Evolutionary conservation across 2,888 invertebrate genomes (phyloP).

Genomic region (Phyto melanocephala): DNA sequence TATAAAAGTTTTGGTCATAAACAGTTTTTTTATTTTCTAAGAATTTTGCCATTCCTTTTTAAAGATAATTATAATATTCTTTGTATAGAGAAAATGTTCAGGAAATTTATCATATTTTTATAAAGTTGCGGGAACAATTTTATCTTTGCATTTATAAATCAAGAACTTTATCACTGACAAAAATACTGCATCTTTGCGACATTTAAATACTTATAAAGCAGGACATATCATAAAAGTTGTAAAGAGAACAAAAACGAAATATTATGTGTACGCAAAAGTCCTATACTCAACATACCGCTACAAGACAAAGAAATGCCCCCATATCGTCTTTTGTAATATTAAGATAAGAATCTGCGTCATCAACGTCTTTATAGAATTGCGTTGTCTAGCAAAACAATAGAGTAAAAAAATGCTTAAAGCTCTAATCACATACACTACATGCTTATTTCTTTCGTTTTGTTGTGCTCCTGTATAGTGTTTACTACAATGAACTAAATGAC

Average conservation of each 20-base stretch:
- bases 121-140: no score
- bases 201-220: constrained; percentile 4
- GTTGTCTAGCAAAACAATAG: constrained; percentile 46
- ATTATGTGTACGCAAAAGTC: no score
- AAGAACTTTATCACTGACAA: background rate
- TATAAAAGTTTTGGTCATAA: no score
- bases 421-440: constrained; percentile 57
- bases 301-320: background rate
- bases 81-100: no score
- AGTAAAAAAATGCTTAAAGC: constrained; percentile 57
- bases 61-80: no score
- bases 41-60: no score
- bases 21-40: no score
- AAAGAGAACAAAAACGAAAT: background rate
- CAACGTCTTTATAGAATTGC: constrained; percentile 35
- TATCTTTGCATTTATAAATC: no score
- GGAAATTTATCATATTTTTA: no score
- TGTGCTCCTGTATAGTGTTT: background rate
- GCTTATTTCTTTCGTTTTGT: background rate
- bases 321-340: background rate
- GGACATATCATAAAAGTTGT: background rate
- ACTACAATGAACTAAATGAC: constrained; percentile 27
- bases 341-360: constrained; percentile 30
- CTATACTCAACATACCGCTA: background rate
- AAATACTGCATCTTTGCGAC: constrained; percentile 5